Evolutionary conservation across 2,797 vertebrate species (phyloP).

Genomic region (Arremon brunneinucha): DNA sequence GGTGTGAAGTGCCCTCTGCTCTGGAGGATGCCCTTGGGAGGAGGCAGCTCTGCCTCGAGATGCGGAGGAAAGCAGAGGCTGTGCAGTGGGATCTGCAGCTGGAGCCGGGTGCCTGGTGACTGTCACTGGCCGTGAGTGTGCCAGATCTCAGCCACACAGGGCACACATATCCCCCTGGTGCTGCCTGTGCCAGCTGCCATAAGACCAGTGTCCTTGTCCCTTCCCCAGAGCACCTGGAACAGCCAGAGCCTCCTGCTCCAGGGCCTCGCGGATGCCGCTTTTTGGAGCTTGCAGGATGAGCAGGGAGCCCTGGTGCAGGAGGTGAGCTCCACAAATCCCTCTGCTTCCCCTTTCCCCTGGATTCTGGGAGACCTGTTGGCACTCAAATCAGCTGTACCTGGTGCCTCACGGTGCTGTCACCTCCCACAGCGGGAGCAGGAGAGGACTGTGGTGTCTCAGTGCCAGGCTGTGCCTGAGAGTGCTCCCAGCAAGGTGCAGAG

Average conservation of each 20-base stretch:
- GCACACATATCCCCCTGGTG: accelerated
- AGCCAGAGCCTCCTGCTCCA: slow-evolving; percentile 28
- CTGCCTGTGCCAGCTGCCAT: background rate
- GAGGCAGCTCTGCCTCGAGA: slow-evolving; percentile 73
- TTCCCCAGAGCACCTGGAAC: slow-evolving; percentile 47
- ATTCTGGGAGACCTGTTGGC: background rate
- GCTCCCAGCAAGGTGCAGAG: slow-evolving; percentile 75
- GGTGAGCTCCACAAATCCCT: background rate
- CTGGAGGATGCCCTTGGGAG: slow-evolving; percentile 49
- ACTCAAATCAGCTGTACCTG: accelerated
- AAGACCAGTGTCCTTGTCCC: background rate
- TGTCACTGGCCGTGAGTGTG: accelerated
- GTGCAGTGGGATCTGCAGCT: slow-evolving; percentile 75
- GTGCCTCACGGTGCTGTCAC: background rate
- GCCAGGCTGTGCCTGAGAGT: slow-evolving; percentile 60
- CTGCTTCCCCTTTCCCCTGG: background rate
- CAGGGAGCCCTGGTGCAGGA: background rate
- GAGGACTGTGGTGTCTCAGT: slow-evolving; percentile 70
- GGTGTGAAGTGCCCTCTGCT: accelerated
- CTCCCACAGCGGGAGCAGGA: slow-evolving; percentile 65
- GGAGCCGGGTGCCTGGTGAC: slow-evolving; percentile 70
- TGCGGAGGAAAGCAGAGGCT: slow-evolving; percentile 63
- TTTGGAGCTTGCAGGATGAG: slow-evolving; percentile 43
- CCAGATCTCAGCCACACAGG: background rate
- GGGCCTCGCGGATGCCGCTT: background rate